These are phyloP conservation scores for Ibycter americanus DNA, from an alignment of 2,797 vertebrate species.

Conservation along the genomic window DNA sequence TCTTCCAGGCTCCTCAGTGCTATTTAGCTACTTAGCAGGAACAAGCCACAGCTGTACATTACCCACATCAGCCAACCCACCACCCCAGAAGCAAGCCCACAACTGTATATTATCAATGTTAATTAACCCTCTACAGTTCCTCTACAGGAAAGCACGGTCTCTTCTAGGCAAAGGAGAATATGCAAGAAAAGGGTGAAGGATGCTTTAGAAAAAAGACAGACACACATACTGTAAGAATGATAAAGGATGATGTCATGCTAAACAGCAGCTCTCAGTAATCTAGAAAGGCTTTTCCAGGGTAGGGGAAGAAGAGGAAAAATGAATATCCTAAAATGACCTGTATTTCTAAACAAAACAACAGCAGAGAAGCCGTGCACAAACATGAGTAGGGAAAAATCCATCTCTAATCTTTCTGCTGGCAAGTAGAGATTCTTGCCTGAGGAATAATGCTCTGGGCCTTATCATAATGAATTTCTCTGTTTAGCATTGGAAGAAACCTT, in stretches of 20 bases:
- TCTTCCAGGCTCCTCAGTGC: no score
- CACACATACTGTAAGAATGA: neutral
- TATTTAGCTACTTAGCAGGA: no score
- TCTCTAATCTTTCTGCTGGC: neutral
- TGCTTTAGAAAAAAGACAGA: neutral
- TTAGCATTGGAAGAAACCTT: neutral
- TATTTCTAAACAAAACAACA: neutral
- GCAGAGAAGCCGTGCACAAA: neutral
- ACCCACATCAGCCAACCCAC: no score
- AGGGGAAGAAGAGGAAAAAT: neutral
- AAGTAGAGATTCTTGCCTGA: neutral
- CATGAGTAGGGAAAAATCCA: neutral
- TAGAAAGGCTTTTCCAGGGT: neutral
- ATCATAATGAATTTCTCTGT: neutral
- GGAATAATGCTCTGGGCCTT: neutral
- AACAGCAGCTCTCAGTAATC: neutral
- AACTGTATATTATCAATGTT: no score
- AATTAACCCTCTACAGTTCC: no score
- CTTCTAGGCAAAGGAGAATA: neutral
- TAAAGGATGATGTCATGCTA: neutral
- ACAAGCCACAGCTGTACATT: no score
- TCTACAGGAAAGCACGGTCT: neutral
- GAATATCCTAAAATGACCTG: neutral
- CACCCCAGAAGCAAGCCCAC: no score
- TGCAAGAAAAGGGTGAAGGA: neutral